Evolutionary conservation across 2,113 vertebrate genomes (phyloP), one percentile per base, ranked within the genome.

Genomic region (Lepus americanus): DNA sequence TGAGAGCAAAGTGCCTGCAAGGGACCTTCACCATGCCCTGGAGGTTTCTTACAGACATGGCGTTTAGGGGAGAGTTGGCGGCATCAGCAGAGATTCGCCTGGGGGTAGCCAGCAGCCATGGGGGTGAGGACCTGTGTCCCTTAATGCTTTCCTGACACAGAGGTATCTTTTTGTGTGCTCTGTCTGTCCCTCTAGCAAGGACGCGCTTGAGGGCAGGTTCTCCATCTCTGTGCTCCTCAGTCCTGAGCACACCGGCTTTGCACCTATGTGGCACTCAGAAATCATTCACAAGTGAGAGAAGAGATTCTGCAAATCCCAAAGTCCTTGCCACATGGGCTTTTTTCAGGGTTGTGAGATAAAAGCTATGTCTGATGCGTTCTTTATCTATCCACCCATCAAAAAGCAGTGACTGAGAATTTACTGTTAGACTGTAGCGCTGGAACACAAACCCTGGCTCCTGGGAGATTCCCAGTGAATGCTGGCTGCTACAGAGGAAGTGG

Each of bases 281-380:
- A 92, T 70, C 61, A 10, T 17, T 59, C 76, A 66, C 70, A 64
- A 72, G 31, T 64, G 80, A 93, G 61, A 87, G 67, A 93, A 76
- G 64, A 77, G 29, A 53, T 69, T 86, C 36, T 93, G 33, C 49
- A 79, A 86, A 73, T 90, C 44, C 53, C 76, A 64, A 82, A 78
- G n/a, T 23, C 29, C 55, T 83, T 22, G 25, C 25, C n/a, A 2
- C 77, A 19, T 4, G 31, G 36, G 93, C 20, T 59, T 14, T 9
- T 51, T 87, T 90, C 25, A 82, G 55, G 14, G 93, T 29, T 67
- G 23, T 77, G 82, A 63, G 80, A 36, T 53, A 20, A 90, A 81
- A 94, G 25, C 27, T 0, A 23, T 67, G 6, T 19, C 64, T 33
- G 17, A 33, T 59, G 81, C 44, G 31, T 89, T 83, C 23, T 63